Base-by-base conservation (phyloP, 2,888 invertebrate genomes). In the Spatulosminthurus flaviceps region DNA sequence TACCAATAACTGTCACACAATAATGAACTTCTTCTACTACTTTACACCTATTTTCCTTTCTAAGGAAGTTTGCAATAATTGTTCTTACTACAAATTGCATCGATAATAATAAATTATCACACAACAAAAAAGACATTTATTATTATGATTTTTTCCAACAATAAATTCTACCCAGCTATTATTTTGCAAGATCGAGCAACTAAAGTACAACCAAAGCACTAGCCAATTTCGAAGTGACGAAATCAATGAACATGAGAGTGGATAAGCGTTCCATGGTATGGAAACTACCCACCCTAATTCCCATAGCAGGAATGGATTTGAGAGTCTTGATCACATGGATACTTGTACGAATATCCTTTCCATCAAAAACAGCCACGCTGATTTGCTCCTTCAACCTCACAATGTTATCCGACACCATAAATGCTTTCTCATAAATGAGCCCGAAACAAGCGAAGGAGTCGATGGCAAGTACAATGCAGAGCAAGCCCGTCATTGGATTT, bases 341-440 rank as follows among this genome's bases (percentile, higher is more conserved):
- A 11, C 19, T 64, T 24, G 19, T 1, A 2, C 22, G 26, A 1
- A 11, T 26, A 24, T 22, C 22, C 21, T 9, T 64, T 11, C 22
- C 24, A 9, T 24, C 64, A 22, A 11, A 11, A 13, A 64, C 9
- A n/a, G 42, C n/a, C 4, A 34, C n/a, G 7, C 22, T 16, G 21
- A 70, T 19, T 22, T 42, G 41, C 0, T 29, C 41, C 41, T 70
- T 70, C 4, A 70, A 21, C 21, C 22, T 13, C 41, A 19, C 41
- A 41, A 70, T 29, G 28, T 70, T 29, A 13, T 13, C 70, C 1
- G 70, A 7, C 0, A 70, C 13, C 41, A 22, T 41, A 29, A 70
- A 70, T 1, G 70, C 70, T 22, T 70, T 70, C 21, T 70, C 70
- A 21, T 70, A 70, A 13, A 41, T 41, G n/a, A 70, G 22, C 41